Evolutionary conservation across 2,113 vertebrate species (phyloP).

Genomic region (Cathartes aura): DNA sequence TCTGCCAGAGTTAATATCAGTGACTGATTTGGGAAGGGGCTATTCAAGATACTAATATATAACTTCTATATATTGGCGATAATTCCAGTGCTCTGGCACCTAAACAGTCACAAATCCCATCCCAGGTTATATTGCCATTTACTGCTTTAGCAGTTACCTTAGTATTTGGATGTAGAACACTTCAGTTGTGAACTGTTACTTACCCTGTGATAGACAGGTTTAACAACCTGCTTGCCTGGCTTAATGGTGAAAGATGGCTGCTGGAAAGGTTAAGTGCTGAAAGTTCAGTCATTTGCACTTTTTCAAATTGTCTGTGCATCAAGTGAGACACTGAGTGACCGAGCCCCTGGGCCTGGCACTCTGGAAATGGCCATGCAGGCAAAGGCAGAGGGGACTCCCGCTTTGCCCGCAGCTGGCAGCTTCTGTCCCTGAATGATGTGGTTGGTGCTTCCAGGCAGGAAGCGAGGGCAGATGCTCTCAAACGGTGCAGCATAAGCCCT

Average conservation of each 20-base stretch:
- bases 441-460: background rate
- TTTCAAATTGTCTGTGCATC: background rate
- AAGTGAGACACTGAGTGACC: background rate
- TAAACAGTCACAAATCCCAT: background rate
- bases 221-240: background rate
- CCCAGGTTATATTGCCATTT: background rate
- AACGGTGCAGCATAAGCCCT: background rate
- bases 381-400: background rate
- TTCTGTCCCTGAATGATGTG: background rate
- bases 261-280: background rate
- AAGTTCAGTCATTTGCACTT: background rate
- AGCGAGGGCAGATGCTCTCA: background rate
- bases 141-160: background rate
- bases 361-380: background rate
- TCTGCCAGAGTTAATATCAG: background rate
- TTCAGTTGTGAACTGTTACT: background rate
- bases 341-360: background rate
- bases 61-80: background rate
- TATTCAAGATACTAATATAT: background rate
- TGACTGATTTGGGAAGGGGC: background rate
- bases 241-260: background rate
- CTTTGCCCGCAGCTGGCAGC: background rate
- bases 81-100: background rate
- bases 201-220: background rate
- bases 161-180: background rate